Base-by-base conservation (phyloP, 1,140 invertebrate species). In the Drosophila gunungcola region DNA sequence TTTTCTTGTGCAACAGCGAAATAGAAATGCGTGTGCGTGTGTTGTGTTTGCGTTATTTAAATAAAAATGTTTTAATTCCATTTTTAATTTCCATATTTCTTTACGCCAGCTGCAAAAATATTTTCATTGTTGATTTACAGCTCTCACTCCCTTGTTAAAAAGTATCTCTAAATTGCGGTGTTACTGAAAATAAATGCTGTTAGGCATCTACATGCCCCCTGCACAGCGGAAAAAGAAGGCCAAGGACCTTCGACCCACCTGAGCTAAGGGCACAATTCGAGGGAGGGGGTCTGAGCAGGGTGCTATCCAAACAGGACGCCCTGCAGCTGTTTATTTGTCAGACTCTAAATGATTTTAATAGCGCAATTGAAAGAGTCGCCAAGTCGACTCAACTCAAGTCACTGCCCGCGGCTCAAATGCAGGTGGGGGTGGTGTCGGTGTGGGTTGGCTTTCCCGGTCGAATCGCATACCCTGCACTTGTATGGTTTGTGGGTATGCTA, bases 301-400 rank as follows among this genome's bases (percentile, higher is more conserved):
- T 27, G 46, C 46, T 56, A 55, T 55, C 60, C 68, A 74, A 73
- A 76, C 57, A 75, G 63, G 73, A 46, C 45, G 73, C 60, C 61
- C 62, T 77, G 53, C 73, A 69, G 73, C 73, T 74, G 77, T 60
- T 79, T 79, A 57, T 79, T 79, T 79, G 69, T 74, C 70, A 63
- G 72, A 80, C 63, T 75, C 58, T 80, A 80, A 80, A 80, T 80
- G 78, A 80, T 80, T 80, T 80, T 80, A 80, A 80, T 80, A 80
- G 73, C 78, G 78, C 78, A 61, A 80, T 80, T 80, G 78, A 72
- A 80, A 72, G 65, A 74, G 51, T 74, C 69, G 70, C 63, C 69
- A 58, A 73, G 52, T 75, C 57, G 73, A 75, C 70, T 64, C 38
- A 55, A 65, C 57, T 65, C 73, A 65, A 75, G 73, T 75, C 72